These are phyloP conservation scores for Phylloscopus whistleri DNA, from an alignment of 2,113 vertebrate genomes.

Conservation along the genomic window DNA sequence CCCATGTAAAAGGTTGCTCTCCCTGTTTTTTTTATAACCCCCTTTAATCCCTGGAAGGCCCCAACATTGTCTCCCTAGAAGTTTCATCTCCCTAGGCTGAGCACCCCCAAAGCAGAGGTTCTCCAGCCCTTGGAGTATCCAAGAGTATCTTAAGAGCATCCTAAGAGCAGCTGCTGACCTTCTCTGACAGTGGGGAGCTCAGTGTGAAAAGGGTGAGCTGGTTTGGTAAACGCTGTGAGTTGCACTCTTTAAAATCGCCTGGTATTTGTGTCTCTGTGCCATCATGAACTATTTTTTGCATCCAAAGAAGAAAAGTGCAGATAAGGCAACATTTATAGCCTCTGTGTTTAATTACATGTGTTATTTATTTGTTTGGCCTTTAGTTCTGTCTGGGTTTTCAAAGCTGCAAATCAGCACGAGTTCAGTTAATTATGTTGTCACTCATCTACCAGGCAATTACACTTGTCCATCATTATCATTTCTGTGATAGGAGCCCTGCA, in stretches of 20 bases:
- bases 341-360: background rate
- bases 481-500: background rate
- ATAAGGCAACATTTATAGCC: background rate
- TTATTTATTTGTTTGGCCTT: slow-evolving; percentile 7
- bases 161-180: background rate
- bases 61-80: background rate
- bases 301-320: background rate
- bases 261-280: background rate
- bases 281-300: background rate
- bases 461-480: background rate
- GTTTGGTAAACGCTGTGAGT: background rate
- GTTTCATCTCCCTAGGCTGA: background rate
- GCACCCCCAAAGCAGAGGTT: background rate
- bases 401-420: background rate
- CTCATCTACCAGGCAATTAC: background rate
- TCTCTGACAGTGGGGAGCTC: background rate
- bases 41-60: background rate
- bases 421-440: slow-evolving; percentile 8
- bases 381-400: slow-evolving; percentile 6
- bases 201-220: background rate
- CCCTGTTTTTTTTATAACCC: background rate
- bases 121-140: background rate
- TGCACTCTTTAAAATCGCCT: background rate
- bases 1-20: background rate
- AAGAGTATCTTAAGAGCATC: background rate